phyloP scores from a whole-genome alignment of 1,140 invertebrate genomes.

The Batillaria attramentaria region DNA sequence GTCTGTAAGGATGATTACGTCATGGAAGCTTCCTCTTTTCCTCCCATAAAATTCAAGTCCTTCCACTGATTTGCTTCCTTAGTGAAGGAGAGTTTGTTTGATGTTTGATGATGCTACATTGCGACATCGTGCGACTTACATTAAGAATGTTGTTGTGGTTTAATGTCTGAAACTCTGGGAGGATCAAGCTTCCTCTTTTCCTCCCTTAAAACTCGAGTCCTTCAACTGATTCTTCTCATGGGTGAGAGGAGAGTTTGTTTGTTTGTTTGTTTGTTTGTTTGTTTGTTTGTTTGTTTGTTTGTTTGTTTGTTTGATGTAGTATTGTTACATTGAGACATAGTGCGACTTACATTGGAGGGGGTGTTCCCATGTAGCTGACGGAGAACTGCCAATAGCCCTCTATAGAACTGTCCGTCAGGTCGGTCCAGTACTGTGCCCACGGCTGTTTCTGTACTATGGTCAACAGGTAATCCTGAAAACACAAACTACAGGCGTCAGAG shows the following conservation, averaged over 20 bases:
- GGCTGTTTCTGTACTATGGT: background rate
- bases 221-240: background rate
- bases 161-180: background rate
- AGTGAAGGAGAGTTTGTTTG: background rate
- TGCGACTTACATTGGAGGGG: constrained; percentile 10
- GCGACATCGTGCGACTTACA: background rate
- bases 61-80: background rate
- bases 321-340: background rate
- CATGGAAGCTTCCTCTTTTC: too few relatives aligned
- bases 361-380: background rate
- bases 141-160: too few relatives aligned
- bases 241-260: background rate
- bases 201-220: background rate
- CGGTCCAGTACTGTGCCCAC: constrained; percentile 6
- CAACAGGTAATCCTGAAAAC: constrained; percentile 10
- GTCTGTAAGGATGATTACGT: too few relatives aligned
- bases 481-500: too few relatives aligned
- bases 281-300: background rate
- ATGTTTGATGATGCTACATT: background rate
- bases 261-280: background rate
- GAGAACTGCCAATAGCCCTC: constrained; percentile 5
- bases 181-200: background rate
- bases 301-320: background rate
- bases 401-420: constrained; percentile 9
- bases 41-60: background rate